Conservation (phyloP, 2,113 vertebrate species). For the Eubucco bourcierii region DNA sequence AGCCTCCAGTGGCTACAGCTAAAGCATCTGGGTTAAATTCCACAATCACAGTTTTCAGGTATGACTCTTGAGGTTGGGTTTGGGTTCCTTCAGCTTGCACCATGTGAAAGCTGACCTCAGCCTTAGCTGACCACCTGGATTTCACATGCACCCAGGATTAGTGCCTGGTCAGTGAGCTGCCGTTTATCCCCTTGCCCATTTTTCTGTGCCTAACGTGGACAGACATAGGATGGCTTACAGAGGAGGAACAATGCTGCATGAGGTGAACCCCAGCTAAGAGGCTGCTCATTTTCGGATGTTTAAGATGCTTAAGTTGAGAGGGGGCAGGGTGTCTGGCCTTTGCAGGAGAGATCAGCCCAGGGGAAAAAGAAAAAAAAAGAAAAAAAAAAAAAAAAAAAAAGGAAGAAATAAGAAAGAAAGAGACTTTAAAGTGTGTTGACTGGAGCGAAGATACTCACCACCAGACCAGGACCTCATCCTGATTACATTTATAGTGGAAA, state of each 20-base stretch:
- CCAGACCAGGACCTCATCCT: not conserved
- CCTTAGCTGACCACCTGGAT: not conserved
- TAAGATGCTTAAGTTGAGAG: not conserved
- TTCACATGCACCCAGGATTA: not conserved
- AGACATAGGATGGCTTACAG: not conserved
- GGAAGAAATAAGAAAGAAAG: too few relatives aligned
- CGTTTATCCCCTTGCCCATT: rapidly evolving
- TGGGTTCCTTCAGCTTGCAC: not conserved
- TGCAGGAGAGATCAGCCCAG: not conserved
- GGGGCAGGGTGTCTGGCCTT: not conserved
- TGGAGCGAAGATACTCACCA: not conserved
- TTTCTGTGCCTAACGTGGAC: not conserved
- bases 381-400: too few relatives aligned
- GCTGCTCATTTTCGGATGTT: not conserved
- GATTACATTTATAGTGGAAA: not conserved
- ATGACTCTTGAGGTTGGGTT: not conserved
- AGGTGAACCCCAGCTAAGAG: not conserved
- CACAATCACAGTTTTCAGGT: not conserved
- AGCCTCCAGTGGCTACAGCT: rapidly evolving
- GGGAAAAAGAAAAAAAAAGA: too few relatives aligned
- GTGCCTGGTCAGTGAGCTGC: not conserved
- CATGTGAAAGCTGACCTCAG: not conserved
- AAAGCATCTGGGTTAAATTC: not conserved
- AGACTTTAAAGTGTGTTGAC: not conserved
- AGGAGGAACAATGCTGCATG: not conserved